A percentile compares a stretch with the other conserved stretches of the same genome.
These are phyloP conservation scores for Grapholita molesta DNA, from an alignment of 1,140 invertebrate genomes.

Conservation along the genomic window DNA sequence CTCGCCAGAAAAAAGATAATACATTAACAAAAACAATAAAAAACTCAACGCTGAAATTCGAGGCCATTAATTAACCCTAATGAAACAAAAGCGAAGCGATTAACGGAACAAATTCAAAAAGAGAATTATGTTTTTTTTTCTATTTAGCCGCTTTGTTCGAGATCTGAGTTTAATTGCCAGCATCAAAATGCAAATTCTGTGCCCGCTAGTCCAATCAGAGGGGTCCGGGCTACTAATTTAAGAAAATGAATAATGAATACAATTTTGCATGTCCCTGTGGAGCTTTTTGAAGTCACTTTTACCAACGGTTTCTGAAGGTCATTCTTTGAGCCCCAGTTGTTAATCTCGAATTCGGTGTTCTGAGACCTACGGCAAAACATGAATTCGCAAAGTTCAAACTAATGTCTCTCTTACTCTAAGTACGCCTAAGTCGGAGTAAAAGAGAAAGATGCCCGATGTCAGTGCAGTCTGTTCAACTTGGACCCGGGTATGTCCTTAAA, in stretches of 20 bases:
- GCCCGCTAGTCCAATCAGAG: background rate
- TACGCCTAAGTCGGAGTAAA: no score
- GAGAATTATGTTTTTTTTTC: constrained; percentile 11
- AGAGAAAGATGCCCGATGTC: no score
- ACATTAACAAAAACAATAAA: background rate
- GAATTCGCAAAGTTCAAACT: no score
- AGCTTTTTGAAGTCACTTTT: background rate
- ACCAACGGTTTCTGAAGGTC: background rate
- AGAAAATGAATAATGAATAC: constrained; percentile 1
- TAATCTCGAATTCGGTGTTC: background rate
- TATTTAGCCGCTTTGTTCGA: constrained; percentile 14
- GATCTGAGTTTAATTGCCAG: constrained; percentile 13
- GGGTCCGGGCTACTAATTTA: background rate
- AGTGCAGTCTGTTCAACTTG: no score
- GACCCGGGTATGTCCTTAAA: no score
- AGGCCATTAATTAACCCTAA: constrained; percentile 14
- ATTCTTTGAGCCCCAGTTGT: background rate
- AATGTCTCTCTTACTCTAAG: no score
- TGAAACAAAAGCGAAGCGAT: constrained; percentile 15
- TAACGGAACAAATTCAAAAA: constrained; percentile 17
- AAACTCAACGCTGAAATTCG: background rate
- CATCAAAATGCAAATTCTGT: constrained; percentile 13
- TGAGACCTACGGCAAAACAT: no score
- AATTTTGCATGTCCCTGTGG: background rate
- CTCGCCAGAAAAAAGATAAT: background rate